Evolutionary conservation across 2,888 invertebrate species (phyloP).

Genomic region (Drosophila mulleri): DNA sequence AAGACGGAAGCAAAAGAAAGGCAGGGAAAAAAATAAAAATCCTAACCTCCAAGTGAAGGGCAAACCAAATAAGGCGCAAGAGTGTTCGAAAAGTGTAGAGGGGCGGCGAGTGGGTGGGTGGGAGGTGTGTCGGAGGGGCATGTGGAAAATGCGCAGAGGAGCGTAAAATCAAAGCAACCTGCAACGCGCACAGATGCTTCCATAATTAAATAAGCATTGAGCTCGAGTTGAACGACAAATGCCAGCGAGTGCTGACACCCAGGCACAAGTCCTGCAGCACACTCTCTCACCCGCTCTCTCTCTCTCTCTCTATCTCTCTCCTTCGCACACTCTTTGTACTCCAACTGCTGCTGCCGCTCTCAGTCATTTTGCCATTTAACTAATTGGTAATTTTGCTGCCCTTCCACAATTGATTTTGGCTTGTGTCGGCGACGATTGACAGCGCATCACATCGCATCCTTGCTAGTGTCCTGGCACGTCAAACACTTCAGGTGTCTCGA

Average conservation of each 20-base stretch:
- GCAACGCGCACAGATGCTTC: constrained; percentile 79
- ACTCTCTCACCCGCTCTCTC: too few relatives aligned
- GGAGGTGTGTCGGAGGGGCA: constrained; percentile 5
- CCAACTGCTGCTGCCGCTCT: constrained; percentile 32
- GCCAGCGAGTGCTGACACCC: constrained; percentile 43
- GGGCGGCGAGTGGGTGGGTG: not conserved
- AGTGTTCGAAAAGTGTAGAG: not conserved
- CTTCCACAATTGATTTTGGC: constrained; percentile 75
- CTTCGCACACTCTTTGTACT: too few relatives aligned
- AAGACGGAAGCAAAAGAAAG: constrained; percentile 40
- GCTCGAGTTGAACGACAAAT: constrained; percentile 6
- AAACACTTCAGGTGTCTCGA: constrained; percentile 62
- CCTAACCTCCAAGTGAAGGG: constrained; percentile 14
- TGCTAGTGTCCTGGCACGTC: constrained; percentile 40
- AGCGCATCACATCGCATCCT: constrained; percentile 24
- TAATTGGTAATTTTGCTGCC: constrained; percentile 78
- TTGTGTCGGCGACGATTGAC: constrained; percentile 76
- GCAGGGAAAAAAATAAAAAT: not conserved
- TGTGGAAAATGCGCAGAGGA: constrained; percentile 67
- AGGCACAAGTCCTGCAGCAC: constrained; percentile 47
- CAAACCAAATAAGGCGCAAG: constrained; percentile 40
- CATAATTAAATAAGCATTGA: constrained; percentile 81
- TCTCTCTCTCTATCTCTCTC: too few relatives aligned
- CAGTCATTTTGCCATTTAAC: constrained; percentile 78
- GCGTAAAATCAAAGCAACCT: constrained; percentile 82